Conservation (phyloP, 92 coral and sea anemone species). For the Desmophyllum pertusum region DNA sequence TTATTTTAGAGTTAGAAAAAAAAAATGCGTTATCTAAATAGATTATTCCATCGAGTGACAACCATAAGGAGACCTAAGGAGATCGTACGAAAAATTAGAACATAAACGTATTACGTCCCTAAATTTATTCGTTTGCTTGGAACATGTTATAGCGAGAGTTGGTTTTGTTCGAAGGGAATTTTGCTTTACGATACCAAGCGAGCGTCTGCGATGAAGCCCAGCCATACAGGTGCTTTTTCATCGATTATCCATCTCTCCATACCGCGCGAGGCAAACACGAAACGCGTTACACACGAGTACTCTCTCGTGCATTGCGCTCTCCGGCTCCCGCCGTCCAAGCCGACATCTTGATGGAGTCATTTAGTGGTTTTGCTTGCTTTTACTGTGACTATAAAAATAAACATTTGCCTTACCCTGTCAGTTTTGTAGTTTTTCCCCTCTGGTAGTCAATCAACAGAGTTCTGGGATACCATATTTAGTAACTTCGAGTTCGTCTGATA, state of each 20-base stretch:
- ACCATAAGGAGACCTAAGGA: too few species aligned
- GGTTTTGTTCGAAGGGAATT: too few species aligned
- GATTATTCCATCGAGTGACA: too few species aligned
- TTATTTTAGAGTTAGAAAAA: too few species aligned
- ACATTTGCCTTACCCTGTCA: background rate
- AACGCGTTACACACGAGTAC: background rate
- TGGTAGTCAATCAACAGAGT: background rate
- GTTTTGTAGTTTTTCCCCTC: background rate
- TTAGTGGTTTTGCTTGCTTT: background rate
- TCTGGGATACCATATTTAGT: conserved; percentile 2
- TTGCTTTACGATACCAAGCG: background rate
- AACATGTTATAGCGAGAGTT: too few species aligned
- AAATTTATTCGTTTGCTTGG: too few species aligned
- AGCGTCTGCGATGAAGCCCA: background rate
- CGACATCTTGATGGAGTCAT: background rate
- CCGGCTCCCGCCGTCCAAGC: too few species aligned
- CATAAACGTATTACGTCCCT: too few species aligned
- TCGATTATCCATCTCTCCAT: background rate
- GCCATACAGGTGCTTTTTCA: background rate
- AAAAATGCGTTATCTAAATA: too few species aligned
- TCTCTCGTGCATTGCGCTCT: background rate
- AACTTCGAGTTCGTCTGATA: background rate
- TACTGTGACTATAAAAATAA: background rate
- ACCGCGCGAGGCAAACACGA: background rate
- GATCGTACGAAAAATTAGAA: too few species aligned